Base-by-base conservation (phyloP, 2,113 vertebrate species). In the Chloropsis cyanopogon region DNA sequence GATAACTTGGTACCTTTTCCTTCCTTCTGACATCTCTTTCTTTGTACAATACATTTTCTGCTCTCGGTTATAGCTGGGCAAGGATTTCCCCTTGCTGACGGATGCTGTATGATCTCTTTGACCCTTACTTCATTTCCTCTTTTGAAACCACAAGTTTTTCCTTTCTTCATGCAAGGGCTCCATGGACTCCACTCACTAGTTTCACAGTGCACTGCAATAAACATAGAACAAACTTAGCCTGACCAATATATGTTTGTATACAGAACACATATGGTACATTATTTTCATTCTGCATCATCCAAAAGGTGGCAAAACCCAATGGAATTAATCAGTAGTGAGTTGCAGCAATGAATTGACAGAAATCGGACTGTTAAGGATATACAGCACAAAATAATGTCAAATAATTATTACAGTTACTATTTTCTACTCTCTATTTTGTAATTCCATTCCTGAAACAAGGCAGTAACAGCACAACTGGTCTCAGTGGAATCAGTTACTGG, bases 71-170 rank as follows among this genome's bases (percentile, higher is more conserved):
- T 98, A 17, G 98, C 96, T 56, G 98, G 98, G 96, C 99, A 99
- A 87, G 98, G 97, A 86, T 97, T 98, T 49, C 99, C 99, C 65
- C 98, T 98, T 78, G 98, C 95, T 75, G 99, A 99, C 1, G 99
- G 98, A 91, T 98, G 98, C 91, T 98, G 98, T 60, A 98, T 78
- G 87, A 99, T 98, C 93, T 98, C 98, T 96, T 99, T 98, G 65
- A 98, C 98, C 92, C 99, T 98, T 77, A 98, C 98, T 98, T 99
- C 98, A 96, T 98, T 98, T 80, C 99, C 98, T 88, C 98, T 98
- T 97, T 98, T 99, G 98, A 99, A 99, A 89, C 99, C 99, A 93
- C 99, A 99, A 18, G 98, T 98, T 98, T 98, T 99, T 60, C 99
- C 98, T 86, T 98, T 98, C 94, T 98, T 98, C 53, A 96, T 98